Percentiles rank a stretch among this genome's conserved stretches.
Conservation (phyloP, 2,888 invertebrate species). For the Lithophane semibrunnea region DNA sequence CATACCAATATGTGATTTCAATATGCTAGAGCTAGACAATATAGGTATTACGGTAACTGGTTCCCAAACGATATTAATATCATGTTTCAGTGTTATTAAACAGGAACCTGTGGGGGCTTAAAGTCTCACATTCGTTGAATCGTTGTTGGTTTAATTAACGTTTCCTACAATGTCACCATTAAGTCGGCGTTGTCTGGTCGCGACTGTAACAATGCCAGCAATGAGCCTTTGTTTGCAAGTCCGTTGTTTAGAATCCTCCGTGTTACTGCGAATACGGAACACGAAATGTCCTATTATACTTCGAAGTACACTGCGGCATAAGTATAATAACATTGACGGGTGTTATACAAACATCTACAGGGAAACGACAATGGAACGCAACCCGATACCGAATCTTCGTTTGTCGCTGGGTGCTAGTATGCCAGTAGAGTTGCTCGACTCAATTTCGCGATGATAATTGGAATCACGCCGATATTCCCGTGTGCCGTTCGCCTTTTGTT, state of each 20-base stretch:
- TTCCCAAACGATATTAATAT: constrained; percentile 62
- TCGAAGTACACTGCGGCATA: constrained; percentile 57
- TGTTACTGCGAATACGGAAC: constrained; percentile 64
- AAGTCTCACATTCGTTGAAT: constrained; percentile 79
- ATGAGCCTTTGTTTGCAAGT: constrained; percentile 82
- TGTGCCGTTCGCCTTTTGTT: constrained; percentile 82
- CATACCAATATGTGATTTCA: neutral
- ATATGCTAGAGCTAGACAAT: neutral
- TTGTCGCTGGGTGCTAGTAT: constrained; percentile 54
- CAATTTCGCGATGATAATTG: constrained; percentile 86
- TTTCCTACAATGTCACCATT: constrained; percentile 88
- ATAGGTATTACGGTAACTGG: neutral
- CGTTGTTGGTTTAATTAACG: constrained; percentile 87
- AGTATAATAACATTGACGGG: constrained; percentile 54
- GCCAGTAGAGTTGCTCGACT: constrained; percentile 68
- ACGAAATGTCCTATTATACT: constrained; percentile 60
- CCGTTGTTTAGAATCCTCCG: constrained; percentile 70
- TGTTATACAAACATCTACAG: constrained; percentile 50
- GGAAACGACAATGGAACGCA: constrained; percentile 59
- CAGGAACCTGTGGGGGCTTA: constrained; percentile 71
- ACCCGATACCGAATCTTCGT: constrained; percentile 47
- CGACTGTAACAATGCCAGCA: constrained; percentile 77
- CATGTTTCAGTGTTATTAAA: constrained; percentile 70
- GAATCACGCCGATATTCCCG: constrained; percentile 81
- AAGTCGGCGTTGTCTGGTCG: constrained; percentile 81